A percentile compares a stretch with the other conserved stretches of the same genome.
These are phyloP conservation scores for Latrodectus elegans DNA, from an alignment of 2,888 invertebrate species.

Conservation along the genomic window DNA sequence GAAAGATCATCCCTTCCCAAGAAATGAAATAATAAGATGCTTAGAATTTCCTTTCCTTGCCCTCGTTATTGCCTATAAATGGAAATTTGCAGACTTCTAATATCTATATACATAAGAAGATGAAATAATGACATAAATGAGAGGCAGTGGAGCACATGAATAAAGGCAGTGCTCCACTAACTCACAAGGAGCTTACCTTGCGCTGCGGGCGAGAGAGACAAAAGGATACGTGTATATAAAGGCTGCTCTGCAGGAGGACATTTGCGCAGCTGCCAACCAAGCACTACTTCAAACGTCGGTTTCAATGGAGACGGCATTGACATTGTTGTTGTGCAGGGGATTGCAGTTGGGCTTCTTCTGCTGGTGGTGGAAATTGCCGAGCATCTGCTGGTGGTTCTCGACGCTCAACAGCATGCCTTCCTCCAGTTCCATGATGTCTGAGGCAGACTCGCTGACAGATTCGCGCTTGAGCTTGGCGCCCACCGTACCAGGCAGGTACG, in stretches of 20 bases:
- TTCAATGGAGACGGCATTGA: constrained; percentile 88
- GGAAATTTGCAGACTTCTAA: too few relatives aligned
- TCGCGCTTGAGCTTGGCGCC: constrained; percentile 76
- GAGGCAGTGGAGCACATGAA: too few relatives aligned
- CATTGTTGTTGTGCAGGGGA: constrained; percentile 84
- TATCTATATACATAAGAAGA: too few relatives aligned
- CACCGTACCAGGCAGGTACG: constrained; percentile 94
- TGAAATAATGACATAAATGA: too few relatives aligned
- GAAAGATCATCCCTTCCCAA: too few relatives aligned
- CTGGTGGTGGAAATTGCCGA: constrained; percentile 6
- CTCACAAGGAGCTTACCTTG: too few relatives aligned
- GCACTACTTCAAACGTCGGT: constrained; percentile 88
- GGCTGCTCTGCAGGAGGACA: constrained; percentile 68
- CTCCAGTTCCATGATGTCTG: constrained; percentile 94
- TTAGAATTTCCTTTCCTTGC: too few relatives aligned
- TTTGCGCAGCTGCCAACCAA: constrained; percentile 69
- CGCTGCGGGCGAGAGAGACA: neutral
- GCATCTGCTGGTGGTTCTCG: constrained; percentile 72
- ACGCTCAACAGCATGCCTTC: constrained; percentile 85
- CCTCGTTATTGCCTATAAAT: too few relatives aligned
- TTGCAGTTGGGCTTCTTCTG: constrained; percentile 79
- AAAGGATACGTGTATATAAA: constrained; percentile 66
- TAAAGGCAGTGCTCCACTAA: too few relatives aligned
- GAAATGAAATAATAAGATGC: too few relatives aligned
- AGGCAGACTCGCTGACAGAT: constrained; percentile 74